These are phyloP conservation scores for Agrypnus murinus DNA, from an alignment of 2,888 invertebrate species.

Conservation along the genomic window DNA sequence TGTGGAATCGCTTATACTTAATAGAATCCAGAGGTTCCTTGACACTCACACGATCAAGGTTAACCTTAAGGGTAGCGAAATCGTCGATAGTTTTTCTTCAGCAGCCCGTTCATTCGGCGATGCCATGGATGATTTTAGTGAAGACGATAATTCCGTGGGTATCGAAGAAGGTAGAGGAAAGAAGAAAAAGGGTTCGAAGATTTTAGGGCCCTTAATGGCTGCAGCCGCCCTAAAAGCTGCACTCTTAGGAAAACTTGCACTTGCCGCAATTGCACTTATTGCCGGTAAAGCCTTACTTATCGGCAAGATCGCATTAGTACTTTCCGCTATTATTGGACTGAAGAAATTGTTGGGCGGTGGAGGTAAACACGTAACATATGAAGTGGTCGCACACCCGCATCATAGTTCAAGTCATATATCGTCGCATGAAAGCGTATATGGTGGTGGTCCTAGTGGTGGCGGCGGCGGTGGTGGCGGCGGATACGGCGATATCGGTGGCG, in stretches of 20 bases:
- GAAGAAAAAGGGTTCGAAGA: conserved; percentile 88
- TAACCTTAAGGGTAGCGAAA: conserved; percentile 89
- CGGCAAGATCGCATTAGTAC: conserved; percentile 88
- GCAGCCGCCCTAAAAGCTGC: conserved; percentile 86
- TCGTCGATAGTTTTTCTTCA: conserved; percentile 85
- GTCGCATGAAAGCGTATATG: conserved; percentile 79
- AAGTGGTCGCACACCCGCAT: conserved; percentile 90
- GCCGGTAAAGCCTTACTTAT: conserved; percentile 90
- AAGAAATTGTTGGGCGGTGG: conserved; percentile 87
- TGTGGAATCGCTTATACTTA: conserved; percentile 78
- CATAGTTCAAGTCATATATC: conserved; percentile 82
- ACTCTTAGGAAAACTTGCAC: conserved; percentile 84
- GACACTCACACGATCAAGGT: conserved; percentile 88
- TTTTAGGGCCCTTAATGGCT: conserved; percentile 84
- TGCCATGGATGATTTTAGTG: conserved; percentile 78
- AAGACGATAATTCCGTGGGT: conserved; percentile 74
- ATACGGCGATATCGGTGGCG: conserved; percentile 72
- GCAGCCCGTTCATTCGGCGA: conserved; percentile 88
- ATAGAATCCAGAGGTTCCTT: conserved; percentile 84
- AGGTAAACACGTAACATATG: conserved; percentile 89
- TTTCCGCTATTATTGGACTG: conserved; percentile 88
- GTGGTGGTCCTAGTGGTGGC: conserved; percentile 71
- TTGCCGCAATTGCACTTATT: conserved; percentile 88
- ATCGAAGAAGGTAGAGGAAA: conserved; percentile 82
- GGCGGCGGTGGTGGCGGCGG: conserved; percentile 76